Evolutionary conservation across 2,888 invertebrate species (phyloP).

Genomic region (Antheraea assamensis): DNA sequence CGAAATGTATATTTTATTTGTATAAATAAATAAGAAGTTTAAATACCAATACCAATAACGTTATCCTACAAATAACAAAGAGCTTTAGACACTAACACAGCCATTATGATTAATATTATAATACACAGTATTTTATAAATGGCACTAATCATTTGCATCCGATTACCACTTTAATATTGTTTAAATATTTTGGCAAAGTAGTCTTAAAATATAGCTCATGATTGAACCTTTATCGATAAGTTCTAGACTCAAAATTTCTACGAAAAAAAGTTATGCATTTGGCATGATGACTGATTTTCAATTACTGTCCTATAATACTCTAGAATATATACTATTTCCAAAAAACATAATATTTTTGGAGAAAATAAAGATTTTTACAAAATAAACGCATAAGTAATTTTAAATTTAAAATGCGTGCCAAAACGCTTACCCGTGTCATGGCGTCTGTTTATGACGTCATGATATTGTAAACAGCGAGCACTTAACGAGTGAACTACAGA

Average conservation of each 20-base stretch:
- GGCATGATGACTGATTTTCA: no score
- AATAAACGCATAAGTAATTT: no score
- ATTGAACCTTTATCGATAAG: neutral
- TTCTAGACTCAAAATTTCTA: neutral
- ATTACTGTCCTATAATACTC: no score
- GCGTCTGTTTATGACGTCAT: no score
- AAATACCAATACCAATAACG: neutral
- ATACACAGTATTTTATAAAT: neutral
- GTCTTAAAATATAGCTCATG: neutral
- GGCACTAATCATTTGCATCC: neutral
- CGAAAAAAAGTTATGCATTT: neutral
- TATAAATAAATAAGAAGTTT: neutral
- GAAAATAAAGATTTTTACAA: no score
- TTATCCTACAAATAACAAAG: neutral
- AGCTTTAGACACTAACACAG: slow-evolving; percentile 2
- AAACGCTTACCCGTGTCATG: no score
- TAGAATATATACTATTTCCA: no score
- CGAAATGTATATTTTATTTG: neutral
- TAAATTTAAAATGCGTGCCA: no score
- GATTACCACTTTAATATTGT: neutral
- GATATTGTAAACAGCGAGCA: no score
- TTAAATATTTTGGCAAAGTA: neutral
- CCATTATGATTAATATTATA: neutral
- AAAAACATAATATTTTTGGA: no score
- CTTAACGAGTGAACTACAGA: no score